A percentile compares a stretch with the other conserved stretches of the same genome.
Conservation (phyloP, 2,888 invertebrate genomes). For the Caenorhabditis auriculariae region DNA sequence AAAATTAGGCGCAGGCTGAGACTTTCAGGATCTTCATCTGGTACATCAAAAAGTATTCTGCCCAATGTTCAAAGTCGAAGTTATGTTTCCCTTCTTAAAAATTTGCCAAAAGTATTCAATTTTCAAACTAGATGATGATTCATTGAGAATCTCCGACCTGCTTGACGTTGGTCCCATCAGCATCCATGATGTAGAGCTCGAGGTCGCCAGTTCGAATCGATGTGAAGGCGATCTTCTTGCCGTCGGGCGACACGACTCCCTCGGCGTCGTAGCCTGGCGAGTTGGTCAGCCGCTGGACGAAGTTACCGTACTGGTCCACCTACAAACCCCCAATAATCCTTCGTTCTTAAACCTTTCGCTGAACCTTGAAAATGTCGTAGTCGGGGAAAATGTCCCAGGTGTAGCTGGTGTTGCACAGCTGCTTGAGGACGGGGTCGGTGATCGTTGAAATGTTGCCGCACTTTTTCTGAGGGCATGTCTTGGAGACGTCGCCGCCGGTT, state of each 20-base stretch:
- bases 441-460: slow-evolving; percentile 31
- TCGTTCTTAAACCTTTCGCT: neutral
- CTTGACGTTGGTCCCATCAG: slow-evolving; percentile 42
- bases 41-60: too few species aligned
- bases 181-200: slow-evolving; percentile 54
- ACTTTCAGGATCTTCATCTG: too few species aligned
- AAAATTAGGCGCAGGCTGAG: too few species aligned
- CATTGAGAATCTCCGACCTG: too few species aligned
- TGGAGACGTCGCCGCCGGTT: slow-evolving; percentile 19
- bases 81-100: too few species aligned
- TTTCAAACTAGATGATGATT: too few species aligned
- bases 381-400: slow-evolving; percentile 58
- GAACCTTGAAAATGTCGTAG: slow-evolving; percentile 54
- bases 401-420: slow-evolving; percentile 51
- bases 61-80: too few species aligned
- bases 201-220: slow-evolving; percentile 51
- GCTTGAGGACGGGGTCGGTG: slow-evolving; percentile 27
- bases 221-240: slow-evolving; percentile 54
- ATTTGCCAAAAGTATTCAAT: too few species aligned
- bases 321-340: slow-evolving; percentile 5
- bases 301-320: slow-evolving; percentile 55
- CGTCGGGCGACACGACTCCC: slow-evolving; percentile 48
- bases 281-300: slow-evolving; percentile 50
- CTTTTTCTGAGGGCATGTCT: slow-evolving; percentile 51
- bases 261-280: slow-evolving; percentile 54